Conservation (phyloP, 2,797 vertebrate genomes). For the Characodon lateralis region DNA sequence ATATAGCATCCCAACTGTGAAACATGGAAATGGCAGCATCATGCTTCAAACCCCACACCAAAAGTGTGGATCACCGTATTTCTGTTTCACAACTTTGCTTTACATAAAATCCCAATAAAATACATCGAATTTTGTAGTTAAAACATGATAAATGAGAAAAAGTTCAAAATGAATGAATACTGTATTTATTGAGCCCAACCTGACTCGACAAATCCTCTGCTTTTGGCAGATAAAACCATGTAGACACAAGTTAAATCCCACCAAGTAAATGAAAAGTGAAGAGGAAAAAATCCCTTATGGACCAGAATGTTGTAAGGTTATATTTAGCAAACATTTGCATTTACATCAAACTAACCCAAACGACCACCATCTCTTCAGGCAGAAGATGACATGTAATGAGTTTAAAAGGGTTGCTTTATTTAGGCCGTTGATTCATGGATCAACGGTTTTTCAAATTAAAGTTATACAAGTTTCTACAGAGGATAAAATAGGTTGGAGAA, state of each 20-base stretch:
- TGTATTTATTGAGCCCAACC: not conserved
- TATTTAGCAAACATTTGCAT: slow-evolving; percentile 1
- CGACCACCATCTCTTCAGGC: slow-evolving; percentile 1
- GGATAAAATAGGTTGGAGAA: slow-evolving; percentile 58
- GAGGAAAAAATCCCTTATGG: not conserved
- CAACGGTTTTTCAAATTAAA: slow-evolving; percentile 59
- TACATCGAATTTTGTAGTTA: too few species aligned
- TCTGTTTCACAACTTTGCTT: not conserved
- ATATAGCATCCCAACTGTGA: too few species aligned
- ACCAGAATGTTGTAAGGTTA: slow-evolving; percentile 4
- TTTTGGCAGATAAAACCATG: not conserved
- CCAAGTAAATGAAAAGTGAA: slow-evolving; percentile 4
- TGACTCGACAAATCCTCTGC: not conserved
- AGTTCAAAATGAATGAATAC: not conserved
- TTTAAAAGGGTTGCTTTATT: slow-evolving; percentile 7
- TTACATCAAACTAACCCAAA: slow-evolving; percentile 16
- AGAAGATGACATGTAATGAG: slow-evolving; percentile 1
- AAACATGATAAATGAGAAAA: not conserved
- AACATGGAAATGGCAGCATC: too few species aligned
- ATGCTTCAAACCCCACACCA: too few species aligned
- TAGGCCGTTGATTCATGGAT: slow-evolving; percentile 52
- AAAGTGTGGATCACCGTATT: not conserved
- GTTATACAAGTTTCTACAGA: slow-evolving; percentile 62
- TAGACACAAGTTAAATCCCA: not conserved
- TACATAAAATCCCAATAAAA: not conserved